Conservation (phyloP, 1,140 invertebrate species). For the Drosophila subobscura region DNA sequence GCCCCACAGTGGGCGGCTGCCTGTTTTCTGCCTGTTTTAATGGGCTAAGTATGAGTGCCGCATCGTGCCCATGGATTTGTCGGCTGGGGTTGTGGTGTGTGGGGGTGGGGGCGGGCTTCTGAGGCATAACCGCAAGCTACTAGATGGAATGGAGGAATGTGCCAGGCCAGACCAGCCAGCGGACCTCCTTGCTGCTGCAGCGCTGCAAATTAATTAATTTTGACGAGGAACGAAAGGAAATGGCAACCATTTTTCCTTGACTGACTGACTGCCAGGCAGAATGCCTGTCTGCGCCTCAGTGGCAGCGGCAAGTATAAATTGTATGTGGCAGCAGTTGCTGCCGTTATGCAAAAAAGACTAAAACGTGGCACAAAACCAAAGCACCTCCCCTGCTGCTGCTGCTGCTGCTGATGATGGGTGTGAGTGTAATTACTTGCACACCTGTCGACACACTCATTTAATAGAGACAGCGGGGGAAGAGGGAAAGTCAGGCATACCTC, state of each 20-base stretch:
- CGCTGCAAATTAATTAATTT: constrained; percentile 79
- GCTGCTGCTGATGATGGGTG: constrained; percentile 59
- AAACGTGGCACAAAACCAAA: constrained; percentile 13
- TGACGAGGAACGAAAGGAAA: constrained; percentile 70
- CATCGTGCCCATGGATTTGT: too few species aligned
- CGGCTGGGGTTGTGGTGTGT: too few species aligned
- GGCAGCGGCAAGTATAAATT: constrained; percentile 74
- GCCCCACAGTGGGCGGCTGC: neutral
- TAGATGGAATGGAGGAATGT: constrained; percentile 39
- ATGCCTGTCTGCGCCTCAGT: constrained; percentile 1
- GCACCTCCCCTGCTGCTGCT: neutral
- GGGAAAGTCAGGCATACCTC: neutral
- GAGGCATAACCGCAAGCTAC: constrained; percentile 54
- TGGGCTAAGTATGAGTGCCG: too few species aligned
- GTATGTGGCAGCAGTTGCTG: constrained; percentile 39
- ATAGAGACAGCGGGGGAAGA: constrained; percentile 17
- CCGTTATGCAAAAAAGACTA: constrained; percentile 59
- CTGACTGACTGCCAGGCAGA: constrained; percentile 16
- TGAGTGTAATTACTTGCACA: constrained; percentile 81
- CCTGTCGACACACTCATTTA: constrained; percentile 81
- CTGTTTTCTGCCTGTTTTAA: neutral
- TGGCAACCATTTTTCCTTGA: constrained; percentile 72
- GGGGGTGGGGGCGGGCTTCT: constrained; percentile 9
- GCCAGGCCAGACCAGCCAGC: constrained; percentile 24
- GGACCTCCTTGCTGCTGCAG: constrained; percentile 41